Conservation (phyloP, 2,113 vertebrate genomes). For the Mola mola region DNA sequence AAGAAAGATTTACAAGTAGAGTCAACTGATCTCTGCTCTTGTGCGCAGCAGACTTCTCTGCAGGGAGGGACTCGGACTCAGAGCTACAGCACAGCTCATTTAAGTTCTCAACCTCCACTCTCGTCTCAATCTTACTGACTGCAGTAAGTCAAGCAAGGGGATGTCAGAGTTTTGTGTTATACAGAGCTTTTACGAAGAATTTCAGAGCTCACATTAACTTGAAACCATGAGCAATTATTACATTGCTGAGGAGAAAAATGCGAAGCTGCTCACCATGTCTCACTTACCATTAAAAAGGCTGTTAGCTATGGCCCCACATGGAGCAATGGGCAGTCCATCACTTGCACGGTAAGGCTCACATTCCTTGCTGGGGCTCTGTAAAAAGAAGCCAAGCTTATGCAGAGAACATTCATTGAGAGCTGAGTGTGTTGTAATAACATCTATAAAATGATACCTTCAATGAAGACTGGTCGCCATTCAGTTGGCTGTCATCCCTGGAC, state of each 20-base stretch:
- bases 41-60: no score
- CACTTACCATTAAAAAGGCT: constrained; percentile 97
- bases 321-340: constrained; percentile 87
- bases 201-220: neutral
- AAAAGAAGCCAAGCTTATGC: neutral
- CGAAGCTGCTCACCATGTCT: neutral
- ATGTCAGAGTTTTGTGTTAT: neutral
- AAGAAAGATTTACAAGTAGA: no score
- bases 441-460: constrained; percentile 79
- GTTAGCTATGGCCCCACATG: constrained; percentile 98
- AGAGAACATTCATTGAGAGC: neutral
- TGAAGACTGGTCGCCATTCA: constrained; percentile 88
- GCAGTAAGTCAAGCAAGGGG: neutral
- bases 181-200: neutral
- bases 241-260: neutral
- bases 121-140: no score
- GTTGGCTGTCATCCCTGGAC: constrained; percentile 95
- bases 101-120: no score
- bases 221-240: neutral
- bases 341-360: constrained; percentile 92
- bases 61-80: no score
- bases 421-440: neutral
- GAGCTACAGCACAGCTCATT: no score
- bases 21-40: no score
- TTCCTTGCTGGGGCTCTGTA: constrained; percentile 92